Base-by-base conservation (phyloP, 2,797 vertebrate genomes). In the Enoplosus armatus region DNA sequence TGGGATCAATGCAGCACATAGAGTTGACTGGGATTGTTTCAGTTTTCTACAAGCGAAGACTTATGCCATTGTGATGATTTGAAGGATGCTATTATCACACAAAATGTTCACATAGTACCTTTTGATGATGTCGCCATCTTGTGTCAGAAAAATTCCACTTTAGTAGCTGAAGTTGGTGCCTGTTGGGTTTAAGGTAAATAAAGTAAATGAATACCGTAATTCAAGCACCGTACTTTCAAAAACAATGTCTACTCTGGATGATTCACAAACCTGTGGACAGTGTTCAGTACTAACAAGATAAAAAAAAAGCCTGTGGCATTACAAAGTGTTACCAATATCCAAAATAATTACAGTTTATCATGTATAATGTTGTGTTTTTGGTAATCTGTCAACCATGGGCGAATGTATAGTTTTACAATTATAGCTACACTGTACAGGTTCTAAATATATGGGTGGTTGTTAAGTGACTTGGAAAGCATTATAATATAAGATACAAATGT, bases 41-140 rank as follows among this genome's bases (percentile, higher is more conserved):
- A 39, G n/a, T n/a, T 43, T 43, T 43, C 5, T 43, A 43, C 41
- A 43, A 18, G 24, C 37, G 27, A 24, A 41, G 27, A 10, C 18
- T 3, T 11, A 27, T 27, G 5, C 1, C 39, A 47, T 48, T 6
- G n/a, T 12, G n/a, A 33, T 64, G 8, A 22, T 43, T 31, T 31
- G 2, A 41, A 12, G 16, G 10, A 29, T 22, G 24, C 11, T 22
- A 2, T 27, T 18, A 6, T 27, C 5, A 6, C 45, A 64, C 24
- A 24, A n/a, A 4, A 31, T 8, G 15, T 33, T n/a, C 6, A 45
- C 4, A 37, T 39, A 11, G 9, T 22, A 56, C 9, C 31, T 22
- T 58, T 20, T 16, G n/a, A 24, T 69, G 72, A 20, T 8, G 8
- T 8, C 1, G 71, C 77, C 87, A 86, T 86, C 8, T 47, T 68